Evolutionary conservation across 2,113 vertebrate genomes (phyloP).

Genomic region (Otolemur garnettii): DNA sequence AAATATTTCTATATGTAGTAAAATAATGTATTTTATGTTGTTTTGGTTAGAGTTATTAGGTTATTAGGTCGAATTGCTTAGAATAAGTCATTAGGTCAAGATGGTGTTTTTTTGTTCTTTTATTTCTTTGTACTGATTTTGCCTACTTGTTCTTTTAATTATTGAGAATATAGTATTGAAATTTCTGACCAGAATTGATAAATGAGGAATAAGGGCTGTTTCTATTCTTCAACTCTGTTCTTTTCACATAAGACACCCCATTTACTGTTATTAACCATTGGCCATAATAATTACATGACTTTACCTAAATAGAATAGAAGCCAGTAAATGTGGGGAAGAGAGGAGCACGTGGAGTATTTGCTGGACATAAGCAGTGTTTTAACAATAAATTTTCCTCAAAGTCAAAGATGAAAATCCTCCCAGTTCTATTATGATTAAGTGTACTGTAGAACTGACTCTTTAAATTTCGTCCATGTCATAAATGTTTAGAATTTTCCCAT

Average conservation of each 20-base stretch:
- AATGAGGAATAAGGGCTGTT: not conserved
- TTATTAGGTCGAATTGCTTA: not conserved
- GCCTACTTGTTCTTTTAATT: not conserved
- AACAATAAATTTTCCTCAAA: not conserved
- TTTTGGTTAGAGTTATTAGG: not conserved
- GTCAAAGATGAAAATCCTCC: not conserved
- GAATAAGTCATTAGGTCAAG: not conserved
- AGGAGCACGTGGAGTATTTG: not conserved
- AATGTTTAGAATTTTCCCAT: not conserved
- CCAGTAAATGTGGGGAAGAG: not conserved
- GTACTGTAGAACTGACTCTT: not conserved
- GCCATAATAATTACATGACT: not conserved
- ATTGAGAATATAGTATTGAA: not conserved
- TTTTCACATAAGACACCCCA: not conserved
- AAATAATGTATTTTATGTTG: not conserved
- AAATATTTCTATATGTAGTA: slow-evolving; percentile 6
- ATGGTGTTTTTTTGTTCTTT: slow-evolving; percentile 42
- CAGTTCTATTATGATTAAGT: not conserved
- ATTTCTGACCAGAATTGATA: not conserved
- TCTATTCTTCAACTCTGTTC: not conserved
- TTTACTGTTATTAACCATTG: not conserved
- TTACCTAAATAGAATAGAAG: not conserved
- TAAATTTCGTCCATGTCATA: not conserved
- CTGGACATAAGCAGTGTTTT: not conserved
- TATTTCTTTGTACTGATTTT: not conserved